Evolutionary conservation across 2,888 invertebrate genomes (phyloP).

Genomic region (Odontomyia ornata): DNA sequence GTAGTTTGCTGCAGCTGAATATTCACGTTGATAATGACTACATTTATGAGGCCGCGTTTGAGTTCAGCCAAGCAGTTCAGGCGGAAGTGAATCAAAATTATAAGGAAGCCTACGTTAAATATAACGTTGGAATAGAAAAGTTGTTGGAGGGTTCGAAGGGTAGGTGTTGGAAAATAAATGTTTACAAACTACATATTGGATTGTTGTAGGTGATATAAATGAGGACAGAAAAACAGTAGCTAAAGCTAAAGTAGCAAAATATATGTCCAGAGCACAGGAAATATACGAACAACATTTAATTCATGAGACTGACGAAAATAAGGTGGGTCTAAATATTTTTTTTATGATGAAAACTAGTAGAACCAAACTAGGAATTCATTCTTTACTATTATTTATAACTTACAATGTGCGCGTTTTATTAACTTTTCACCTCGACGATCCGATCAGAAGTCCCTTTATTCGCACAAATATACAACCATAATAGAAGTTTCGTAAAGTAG

Average conservation of each 20-base stretch:
- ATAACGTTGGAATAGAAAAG: constrained; percentile 61
- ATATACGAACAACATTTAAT: constrained; percentile 59
- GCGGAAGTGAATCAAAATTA: constrained; percentile 62
- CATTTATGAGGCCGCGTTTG: constrained; percentile 63
- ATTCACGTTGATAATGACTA: constrained; percentile 59
- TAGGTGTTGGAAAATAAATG: constrained; percentile 15
- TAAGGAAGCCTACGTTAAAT: constrained; percentile 58
- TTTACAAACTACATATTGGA: neutral
- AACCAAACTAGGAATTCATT: too few relatives aligned
- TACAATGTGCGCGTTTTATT: too few relatives aligned
- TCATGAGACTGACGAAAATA: constrained; percentile 49
- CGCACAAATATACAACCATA: too few relatives aligned
- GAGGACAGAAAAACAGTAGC: constrained; percentile 62
- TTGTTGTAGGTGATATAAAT: constrained; percentile 56
- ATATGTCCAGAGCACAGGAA: constrained; percentile 61
- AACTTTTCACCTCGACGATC: too few relatives aligned
- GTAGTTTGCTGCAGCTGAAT: constrained; percentile 55
- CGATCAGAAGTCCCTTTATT: too few relatives aligned
- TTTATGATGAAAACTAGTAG: constrained; percentile 49
- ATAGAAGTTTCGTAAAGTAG: too few relatives aligned
- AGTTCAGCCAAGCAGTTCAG: constrained; percentile 63
- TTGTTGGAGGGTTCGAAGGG: constrained; percentile 59
- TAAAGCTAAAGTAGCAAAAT: constrained; percentile 62
- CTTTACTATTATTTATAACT: too few relatives aligned
- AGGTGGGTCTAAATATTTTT: too few relatives aligned